A percentile compares a stretch with the other conserved stretches of the same genome.
Evolutionary conservation across 2,797 vertebrate species (phyloP).

Genomic region (Luscinia megarhynchos): DNA sequence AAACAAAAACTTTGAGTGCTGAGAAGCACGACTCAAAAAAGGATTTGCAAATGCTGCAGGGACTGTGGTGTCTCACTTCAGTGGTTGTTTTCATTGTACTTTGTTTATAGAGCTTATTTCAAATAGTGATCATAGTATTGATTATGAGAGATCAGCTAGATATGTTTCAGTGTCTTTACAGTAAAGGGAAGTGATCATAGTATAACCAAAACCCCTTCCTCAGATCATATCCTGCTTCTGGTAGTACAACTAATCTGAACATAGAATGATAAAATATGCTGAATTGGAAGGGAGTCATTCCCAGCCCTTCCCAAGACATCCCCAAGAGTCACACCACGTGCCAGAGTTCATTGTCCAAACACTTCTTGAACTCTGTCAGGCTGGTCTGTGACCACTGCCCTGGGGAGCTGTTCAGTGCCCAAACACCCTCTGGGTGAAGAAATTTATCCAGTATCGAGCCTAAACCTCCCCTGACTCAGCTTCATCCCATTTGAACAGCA

Average conservation of each 20-base stretch:
- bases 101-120: not conserved
- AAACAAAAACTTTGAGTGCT: not conserved
- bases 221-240: not conserved
- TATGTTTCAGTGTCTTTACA: not conserved
- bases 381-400: not conserved
- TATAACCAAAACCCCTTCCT: not conserved
- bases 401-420: not conserved
- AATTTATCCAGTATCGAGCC: rapidly evolving
- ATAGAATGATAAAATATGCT: not conserved
- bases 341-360: not conserved
- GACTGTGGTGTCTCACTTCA: not conserved
- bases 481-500: not conserved
- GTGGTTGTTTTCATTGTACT: not conserved
- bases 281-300: not conserved
- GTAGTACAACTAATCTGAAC: not conserved
- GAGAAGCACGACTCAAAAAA: not conserved
- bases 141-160: not conserved
- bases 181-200: not conserved
- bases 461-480: not conserved
- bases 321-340: too few relatives aligned
- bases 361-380: rapidly evolving
- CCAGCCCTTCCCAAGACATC: too few relatives aligned
- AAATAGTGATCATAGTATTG: not conserved
- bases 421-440: rapidly evolving
- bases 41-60: not conserved